These are phyloP conservation scores for Neuroscelio doddi DNA, from an alignment of 2,888 invertebrate genomes.

Conservation along the genomic window DNA sequence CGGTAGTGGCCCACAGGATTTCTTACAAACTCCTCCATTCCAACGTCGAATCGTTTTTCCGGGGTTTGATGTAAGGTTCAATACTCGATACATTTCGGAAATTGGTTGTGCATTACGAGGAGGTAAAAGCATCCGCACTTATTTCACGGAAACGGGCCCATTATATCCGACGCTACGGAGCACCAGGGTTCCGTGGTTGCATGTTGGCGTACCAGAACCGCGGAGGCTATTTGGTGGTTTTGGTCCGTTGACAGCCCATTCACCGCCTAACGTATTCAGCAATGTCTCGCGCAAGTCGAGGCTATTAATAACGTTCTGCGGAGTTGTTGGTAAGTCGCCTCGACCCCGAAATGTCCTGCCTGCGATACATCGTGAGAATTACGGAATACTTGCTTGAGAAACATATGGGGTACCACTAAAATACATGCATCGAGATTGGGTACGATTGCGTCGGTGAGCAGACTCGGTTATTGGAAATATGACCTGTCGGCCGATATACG, in stretches of 20 bases:
- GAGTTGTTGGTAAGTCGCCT: background rate
- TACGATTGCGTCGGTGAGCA: constrained; percentile 1
- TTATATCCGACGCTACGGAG: background rate
- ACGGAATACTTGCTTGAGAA: background rate
- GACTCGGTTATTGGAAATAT: constrained; percentile 4
- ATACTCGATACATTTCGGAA: constrained; percentile 25
- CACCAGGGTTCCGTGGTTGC: background rate
- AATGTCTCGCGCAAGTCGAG: background rate
- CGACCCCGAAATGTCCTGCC: constrained; percentile 5
- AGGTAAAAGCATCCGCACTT: background rate
- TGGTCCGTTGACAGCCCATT: background rate
- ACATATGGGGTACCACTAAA: constrained; percentile 4
- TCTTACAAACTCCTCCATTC: constrained; percentile 37
- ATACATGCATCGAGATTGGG: constrained; percentile 9
- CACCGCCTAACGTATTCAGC: constrained; percentile 2
- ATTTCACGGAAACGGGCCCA: background rate
- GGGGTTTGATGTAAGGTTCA: constrained; percentile 9
- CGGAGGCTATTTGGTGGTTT: no score
- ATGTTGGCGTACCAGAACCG: no score
- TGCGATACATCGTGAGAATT: constrained; percentile 5
- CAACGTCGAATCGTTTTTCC: constrained; percentile 12
- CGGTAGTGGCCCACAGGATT: constrained; percentile 45
- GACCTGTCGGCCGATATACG: background rate
- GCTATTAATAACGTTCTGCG: constrained; percentile 1
- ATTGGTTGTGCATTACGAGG: constrained; percentile 21